Percentiles rank a stretch among this genome's conserved stretches.
phyloP scores from a whole-genome alignment of 2,888 invertebrate genomes.

The Liodrosophila aerea region DNA sequence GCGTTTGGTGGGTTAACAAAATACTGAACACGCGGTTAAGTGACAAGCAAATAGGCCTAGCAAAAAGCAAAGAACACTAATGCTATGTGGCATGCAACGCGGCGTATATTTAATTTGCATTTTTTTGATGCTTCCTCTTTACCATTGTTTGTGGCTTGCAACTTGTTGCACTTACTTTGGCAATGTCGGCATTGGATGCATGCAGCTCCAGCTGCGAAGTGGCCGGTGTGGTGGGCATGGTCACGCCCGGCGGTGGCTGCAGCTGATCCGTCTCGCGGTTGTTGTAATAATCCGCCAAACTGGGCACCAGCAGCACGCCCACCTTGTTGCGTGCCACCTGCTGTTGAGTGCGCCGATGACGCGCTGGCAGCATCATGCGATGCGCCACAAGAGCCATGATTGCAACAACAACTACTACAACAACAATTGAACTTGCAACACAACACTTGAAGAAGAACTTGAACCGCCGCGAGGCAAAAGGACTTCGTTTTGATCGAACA shows the following conservation, averaged over 20 bases:
- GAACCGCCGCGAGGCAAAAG: background rate
- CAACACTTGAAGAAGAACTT: background rate
- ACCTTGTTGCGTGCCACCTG: constrained; percentile 72
- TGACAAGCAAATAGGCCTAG: no score
- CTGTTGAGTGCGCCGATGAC: constrained; percentile 59
- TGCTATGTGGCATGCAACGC: constrained; percentile 1
- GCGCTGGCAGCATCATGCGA: constrained; percentile 76
- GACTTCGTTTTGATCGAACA: constrained; percentile 62
- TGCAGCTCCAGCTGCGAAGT: constrained; percentile 20
- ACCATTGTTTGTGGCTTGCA: constrained; percentile 27
- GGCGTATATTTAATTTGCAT: background rate
- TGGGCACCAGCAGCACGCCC: constrained; percentile 72
- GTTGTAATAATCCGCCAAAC: constrained; percentile 59
- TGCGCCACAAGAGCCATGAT: constrained; percentile 78
- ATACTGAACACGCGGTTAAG: no score
- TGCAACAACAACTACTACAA: background rate
- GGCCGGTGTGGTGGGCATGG: constrained; percentile 12
- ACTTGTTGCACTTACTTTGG: constrained; percentile 74
- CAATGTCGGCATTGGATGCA: constrained; percentile 22
- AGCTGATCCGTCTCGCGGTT: constrained; percentile 29
- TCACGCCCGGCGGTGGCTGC: constrained; percentile 5
- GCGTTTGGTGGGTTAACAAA: no score
- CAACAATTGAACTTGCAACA: no score
- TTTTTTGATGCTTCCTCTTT: background rate
- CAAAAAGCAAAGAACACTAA: no score